Evolutionary conservation across 2,888 invertebrate species (phyloP).

Genomic region (Drosophila siamana): DNA sequence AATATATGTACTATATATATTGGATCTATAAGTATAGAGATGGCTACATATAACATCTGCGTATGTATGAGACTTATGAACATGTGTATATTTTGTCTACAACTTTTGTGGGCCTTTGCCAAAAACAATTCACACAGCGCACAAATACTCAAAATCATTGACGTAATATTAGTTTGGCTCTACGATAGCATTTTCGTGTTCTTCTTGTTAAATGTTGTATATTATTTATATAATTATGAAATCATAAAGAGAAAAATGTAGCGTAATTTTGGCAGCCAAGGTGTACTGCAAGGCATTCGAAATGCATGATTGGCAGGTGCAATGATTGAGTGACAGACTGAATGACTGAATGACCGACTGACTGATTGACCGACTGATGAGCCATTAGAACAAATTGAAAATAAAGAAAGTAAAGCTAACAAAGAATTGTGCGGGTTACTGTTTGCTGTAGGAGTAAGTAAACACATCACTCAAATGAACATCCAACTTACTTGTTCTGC

Average conservation of each 20-base stretch:
- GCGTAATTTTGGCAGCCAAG: constrained; percentile 47
- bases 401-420: constrained; percentile 29
- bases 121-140: constrained; percentile 59
- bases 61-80: constrained; percentile 48
- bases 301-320: constrained; percentile 37
- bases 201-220: constrained; percentile 5
- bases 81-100: constrained; percentile 63
- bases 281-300: constrained; percentile 45
- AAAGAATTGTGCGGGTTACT: constrained; percentile 51
- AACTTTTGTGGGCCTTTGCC: constrained; percentile 72
- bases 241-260: constrained; percentile 62
- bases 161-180: constrained; percentile 66
- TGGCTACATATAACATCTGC: constrained; percentile 23
- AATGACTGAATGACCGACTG: constrained; percentile 27
- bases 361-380: constrained; percentile 35
- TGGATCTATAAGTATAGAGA: constrained; percentile 27
- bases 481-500: constrained; percentile 92
- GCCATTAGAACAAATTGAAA: constrained; percentile 21
- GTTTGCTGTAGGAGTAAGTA: constrained; percentile 53
- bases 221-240: constrained; percentile 81
- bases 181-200: constrained; percentile 17
- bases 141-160: constrained; percentile 60
- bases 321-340: constrained; percentile 42
- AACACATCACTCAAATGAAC: background rate
- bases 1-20: constrained; percentile 32